Base-by-base conservation (phyloP, 92 coral and sea anemone species). In the Palythoa grandiflora region DNA sequence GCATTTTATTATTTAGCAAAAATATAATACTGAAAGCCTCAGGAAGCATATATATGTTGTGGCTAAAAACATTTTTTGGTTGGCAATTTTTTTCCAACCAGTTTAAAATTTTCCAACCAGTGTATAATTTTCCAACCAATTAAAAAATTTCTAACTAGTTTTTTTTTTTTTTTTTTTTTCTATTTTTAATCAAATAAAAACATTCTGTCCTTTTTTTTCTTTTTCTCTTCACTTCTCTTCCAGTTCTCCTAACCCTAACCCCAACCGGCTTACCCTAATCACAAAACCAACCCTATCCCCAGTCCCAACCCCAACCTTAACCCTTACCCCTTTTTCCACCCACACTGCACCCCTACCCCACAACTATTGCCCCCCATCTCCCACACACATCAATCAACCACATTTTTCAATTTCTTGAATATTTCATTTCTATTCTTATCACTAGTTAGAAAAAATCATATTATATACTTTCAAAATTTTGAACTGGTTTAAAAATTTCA, bases 1-100 rank as follows among this genome's bases (percentile, higher is more conserved):
- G 73, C 73, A 68, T 68, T 68, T 68, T 68, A 68, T 68, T 68
- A 68, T 68, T 68, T 60, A 68, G 73, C 39, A 20, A 68, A 68
- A 68, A 21, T 20, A 68, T 68, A 68, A 68, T 68, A 68, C 73
- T 68, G 73, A 68, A 68, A 68, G 40, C 73, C 73, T 68, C 39
- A 68, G 39, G 73, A 68, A 68, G 73, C 73, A 68, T 68, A 68
- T 60, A 12, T 60, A 60, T 60, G 19, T 14, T 60, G 66, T 57
- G 63, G 63, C 63, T 57, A 57, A 57, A 57, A 57, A 57, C 63
- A 57, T 57, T 57, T 57, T 57, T 57, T 57, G 63, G 12, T 7
- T 57, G 15, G 15, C 55, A 51, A 11, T 51, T 51, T 51, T 57
- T 57, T 57, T 57, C 63, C 63, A 28, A 28, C 28, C 28, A 28